A percentile compares a stretch with the other conserved stretches of the same genome.
These are phyloP conservation scores for Drosophila longiperda DNA, from an alignment of 2,888 invertebrate genomes.

Conservation along the genomic window DNA sequence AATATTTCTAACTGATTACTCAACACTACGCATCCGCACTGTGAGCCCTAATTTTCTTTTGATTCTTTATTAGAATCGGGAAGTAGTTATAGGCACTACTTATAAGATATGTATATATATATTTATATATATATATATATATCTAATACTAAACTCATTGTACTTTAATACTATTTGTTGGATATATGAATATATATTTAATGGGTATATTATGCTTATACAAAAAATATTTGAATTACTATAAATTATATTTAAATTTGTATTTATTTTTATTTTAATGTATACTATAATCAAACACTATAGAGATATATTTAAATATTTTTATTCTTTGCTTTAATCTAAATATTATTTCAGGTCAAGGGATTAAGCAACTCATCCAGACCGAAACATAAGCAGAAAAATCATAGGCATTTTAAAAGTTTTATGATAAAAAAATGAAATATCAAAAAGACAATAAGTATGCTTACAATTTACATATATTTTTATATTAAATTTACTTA, in stretches of 20 bases:
- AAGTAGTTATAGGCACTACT: neutral
- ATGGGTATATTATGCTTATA: neutral
- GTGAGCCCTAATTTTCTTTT: neutral
- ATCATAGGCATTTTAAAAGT: neutral
- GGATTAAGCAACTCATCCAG: neutral
- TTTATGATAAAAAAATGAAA: neutral
- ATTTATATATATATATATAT: neutral
- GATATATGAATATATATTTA: neutral
- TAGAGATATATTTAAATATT: too few species aligned
- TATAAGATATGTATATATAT: neutral
- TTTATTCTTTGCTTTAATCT: too few species aligned
- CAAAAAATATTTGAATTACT: neutral
- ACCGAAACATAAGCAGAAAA: neutral
- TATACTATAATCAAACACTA: neutral
- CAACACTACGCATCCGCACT: slow-evolving; percentile 45
- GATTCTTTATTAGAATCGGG: neutral
- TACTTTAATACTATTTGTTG: neutral
- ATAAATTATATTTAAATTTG: too few species aligned
- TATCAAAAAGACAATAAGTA: neutral
- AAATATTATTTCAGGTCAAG: neutral
- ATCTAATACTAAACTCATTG: neutral
- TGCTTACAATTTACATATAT: neutral
- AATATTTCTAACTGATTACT: slow-evolving; percentile 12
- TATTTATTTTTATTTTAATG: neutral
- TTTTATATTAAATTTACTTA: neutral